Conservation (phyloP, 2,113 vertebrate species). For the Archilochus colubris region DNA sequence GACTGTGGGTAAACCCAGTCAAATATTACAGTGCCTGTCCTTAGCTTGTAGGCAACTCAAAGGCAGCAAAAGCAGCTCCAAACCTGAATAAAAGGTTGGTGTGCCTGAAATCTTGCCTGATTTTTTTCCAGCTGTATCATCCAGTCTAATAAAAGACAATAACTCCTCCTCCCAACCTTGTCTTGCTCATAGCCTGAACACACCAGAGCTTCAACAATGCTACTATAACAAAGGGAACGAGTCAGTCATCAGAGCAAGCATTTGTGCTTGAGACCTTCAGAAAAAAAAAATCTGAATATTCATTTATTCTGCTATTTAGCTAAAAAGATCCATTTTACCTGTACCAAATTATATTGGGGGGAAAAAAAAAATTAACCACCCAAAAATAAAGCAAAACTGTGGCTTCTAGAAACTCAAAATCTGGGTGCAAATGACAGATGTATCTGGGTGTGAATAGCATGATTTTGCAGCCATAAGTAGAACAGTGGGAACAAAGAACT, state of each 20-base stretch:
- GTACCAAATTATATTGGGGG: accelerated
- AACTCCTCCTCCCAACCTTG: constrained; percentile 62
- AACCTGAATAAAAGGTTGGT: constrained; percentile 12
- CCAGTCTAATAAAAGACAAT: constrained; percentile 48
- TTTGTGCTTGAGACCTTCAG: neutral
- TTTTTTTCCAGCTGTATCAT: constrained; percentile 43
- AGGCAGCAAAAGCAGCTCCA: constrained; percentile 34
- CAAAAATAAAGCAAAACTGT: neutral
- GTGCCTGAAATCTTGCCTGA: constrained; percentile 13
- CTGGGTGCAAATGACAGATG: neutral
- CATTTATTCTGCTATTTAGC: neutral
- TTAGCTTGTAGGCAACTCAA: neutral
- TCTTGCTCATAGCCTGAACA: constrained; percentile 54
- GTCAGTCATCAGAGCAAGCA: constrained; percentile 25
- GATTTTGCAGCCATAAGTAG: neutral
- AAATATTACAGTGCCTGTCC: neutral
- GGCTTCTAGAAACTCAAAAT: neutral
- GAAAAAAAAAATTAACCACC: too few relatives aligned
- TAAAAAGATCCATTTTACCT: neutral
- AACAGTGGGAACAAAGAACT: neutral
- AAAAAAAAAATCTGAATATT: neutral
- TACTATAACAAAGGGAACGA: constrained; percentile 58
- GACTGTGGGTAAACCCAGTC: neutral
- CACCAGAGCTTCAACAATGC: constrained; percentile 55
- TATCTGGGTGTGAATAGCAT: neutral